Base-by-base conservation (phyloP, 37 sponge, comb jelly and placozoan species). In the Chondrilla cf. caribensis region DNA sequence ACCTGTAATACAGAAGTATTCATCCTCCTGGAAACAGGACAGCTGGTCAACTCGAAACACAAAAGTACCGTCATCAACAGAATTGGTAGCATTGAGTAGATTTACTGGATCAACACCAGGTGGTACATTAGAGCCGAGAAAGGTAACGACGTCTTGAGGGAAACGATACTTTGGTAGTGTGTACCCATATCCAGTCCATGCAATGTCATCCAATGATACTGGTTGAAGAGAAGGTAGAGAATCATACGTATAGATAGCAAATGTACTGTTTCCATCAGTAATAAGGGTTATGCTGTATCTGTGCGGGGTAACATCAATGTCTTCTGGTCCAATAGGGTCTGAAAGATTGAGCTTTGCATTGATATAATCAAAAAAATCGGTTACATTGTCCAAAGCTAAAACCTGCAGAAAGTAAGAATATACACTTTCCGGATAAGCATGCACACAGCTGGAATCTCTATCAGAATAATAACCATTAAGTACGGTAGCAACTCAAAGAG, bases 1-100 rank as follows among this genome's bases (percentile, higher is more conserved):
- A 67, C 68, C 68, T 26, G 68, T 67, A 3, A 67, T 33, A 67
- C 68, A 67, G 4, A 67, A 67, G 68, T 67, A 67, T 26, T 67
- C 68, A n/a, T 67, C 32, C 29, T 67, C 68, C 4, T 67, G 68
- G 29, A 67, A 67, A 28, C 68, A 67, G 35, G 68, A 67, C 68
- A 67, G 29, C 29, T 67, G 35, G 35, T 67, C 68, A 67, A 67
- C 68, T 6, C 68, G 68, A 4, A 67, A 67, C 2, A 67, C 68
- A 67, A 67, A 67, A 0, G 33, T 2, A 67, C 68, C 68, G 29
- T 8, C 35, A 31, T 67, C 68, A 28, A n/a, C 68, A 26, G 35
- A 28, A 67, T 67, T 67, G 31, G 32, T 26, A 4, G 31, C 11
- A 33, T 67, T 67, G 3, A 67, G 35, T 17, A 67, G 68, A 29